Evolutionary conservation across 37 sponge, comb jelly and placozoan species (phyloP), one percentile per base, ranked within the genome.

Genomic region (Agelas oroides): DNA sequence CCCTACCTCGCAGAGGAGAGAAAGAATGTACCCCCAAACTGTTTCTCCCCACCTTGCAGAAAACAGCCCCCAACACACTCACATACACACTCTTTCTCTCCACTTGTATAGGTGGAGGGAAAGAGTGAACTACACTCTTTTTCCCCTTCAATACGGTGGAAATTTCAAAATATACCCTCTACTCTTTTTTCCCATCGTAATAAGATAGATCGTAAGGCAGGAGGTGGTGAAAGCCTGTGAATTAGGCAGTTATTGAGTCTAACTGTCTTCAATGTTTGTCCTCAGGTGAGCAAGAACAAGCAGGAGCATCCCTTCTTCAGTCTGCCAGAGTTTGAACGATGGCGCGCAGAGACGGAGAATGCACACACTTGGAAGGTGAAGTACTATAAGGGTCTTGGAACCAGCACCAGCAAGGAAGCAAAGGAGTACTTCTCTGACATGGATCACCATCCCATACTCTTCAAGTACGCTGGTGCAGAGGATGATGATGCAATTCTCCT

Each of bases 331-430:
- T 96, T 96, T 84, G 97, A 96, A 78, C 79, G 77, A 13, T 98
- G 99, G 99, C 89, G 88, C 56, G 84, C 81, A 19, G 53, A 21
- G n/a, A 94, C 90, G 33, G 87, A 85, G 31, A 87, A 87, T 61
- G 16, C 59, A 5, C 87, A 96, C 53, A 87, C 91, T 0, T 96
- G 95, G 95, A 94, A 82, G 59, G 67, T 90, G 39, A 95, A 97
- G 76, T 98, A 98, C 87, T 98, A 98, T 89, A 98, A 98, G 71
- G 99, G 99, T 89, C 67, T 98, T 82, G 99, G 99, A 0, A 98
- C 99, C 67, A 94, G 95, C 84, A 98, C 99, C 1, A 38, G 86
- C 54, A 88, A 89, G 63, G 99, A 96, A 77, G 99, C 95, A 0
- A 96, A 96, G 85, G 96, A 98, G 72, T 98, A 98, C 83, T 98